Conservation (phyloP, 2,888 invertebrate species). For the Thereva nobilitata region DNA sequence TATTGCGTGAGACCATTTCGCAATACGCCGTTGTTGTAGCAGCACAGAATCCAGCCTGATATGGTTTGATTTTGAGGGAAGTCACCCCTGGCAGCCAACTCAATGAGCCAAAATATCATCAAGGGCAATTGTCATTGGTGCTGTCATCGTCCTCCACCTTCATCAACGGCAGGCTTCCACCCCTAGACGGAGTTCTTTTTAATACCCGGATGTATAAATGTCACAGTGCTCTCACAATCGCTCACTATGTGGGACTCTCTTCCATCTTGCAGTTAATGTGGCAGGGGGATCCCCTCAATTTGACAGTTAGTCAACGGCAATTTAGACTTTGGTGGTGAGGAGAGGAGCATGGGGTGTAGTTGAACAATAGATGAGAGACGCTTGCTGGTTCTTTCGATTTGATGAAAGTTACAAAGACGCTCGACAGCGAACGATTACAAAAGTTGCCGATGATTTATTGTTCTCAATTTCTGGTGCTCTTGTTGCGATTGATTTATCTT, state of each 20-base stretch:
- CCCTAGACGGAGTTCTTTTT: neutral
- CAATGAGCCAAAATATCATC: no score
- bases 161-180: conserved; percentile 3
- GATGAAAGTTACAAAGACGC: conserved; percentile 15
- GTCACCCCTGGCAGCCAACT: no score
- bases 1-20: no score
- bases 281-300: conserved; percentile 17
- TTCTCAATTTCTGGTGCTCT: conserved; percentile 12
- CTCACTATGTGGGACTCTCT: no score
- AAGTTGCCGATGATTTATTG: conserved; percentile 30
- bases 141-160: conserved; percentile 28
- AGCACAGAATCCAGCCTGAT: no score
- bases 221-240: neutral
- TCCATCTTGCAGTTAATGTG: neutral
- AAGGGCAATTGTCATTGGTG: neutral
- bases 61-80: no score
- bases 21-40: no score
- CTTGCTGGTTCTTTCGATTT: conserved; percentile 16
- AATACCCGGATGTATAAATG: conserved; percentile 19
- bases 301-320: conserved; percentile 18
- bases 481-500: conserved; percentile 9
- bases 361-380: conserved; percentile 16
- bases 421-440: conserved; percentile 24
- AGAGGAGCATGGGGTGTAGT: conserved; percentile 8
- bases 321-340: neutral